phyloP scores from a whole-genome alignment of 2,113 vertebrate species.

The Grantiella picta region DNA sequence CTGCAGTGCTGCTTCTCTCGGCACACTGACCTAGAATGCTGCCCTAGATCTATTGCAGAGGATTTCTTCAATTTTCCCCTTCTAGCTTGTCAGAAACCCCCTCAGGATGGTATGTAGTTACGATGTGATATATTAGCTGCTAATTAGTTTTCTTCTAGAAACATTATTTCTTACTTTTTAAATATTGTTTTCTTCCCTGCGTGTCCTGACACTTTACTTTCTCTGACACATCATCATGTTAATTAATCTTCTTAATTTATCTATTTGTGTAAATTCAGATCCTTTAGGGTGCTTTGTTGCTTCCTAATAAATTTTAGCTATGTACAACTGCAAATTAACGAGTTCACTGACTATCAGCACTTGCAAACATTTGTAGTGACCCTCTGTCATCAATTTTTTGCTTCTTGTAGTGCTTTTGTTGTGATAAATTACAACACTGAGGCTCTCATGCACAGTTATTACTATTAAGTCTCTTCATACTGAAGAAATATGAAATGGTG shows the following conservation, averaged over 20 bases:
- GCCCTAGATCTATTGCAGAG: constrained; percentile 13
- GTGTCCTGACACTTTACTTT: neutral
- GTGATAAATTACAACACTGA: neutral
- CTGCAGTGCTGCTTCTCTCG: neutral
- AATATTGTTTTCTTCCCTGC: neutral
- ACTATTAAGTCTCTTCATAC: neutral
- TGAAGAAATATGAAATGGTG: neutral
- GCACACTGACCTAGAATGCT: constrained; percentile 48
- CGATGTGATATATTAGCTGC: neutral
- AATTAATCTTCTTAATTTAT: constrained; percentile 10
- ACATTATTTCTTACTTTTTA: neutral
- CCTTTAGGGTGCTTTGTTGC: neutral
- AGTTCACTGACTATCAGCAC: neutral
- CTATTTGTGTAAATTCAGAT: neutral
- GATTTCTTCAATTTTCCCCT: neutral
- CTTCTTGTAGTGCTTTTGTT: neutral
- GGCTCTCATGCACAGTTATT: neutral
- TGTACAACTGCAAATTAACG: neutral
- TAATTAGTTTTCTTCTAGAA: constrained; percentile 37
- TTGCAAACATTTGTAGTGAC: neutral
- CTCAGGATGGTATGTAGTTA: neutral
- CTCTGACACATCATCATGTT: neutral
- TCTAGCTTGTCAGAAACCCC: neutral
- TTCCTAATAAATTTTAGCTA: neutral
- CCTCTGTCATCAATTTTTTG: neutral